These are phyloP conservation scores for Zaprionus kolodkinae DNA, from an alignment of 1,140 invertebrate genomes.

Conservation along the genomic window DNA sequence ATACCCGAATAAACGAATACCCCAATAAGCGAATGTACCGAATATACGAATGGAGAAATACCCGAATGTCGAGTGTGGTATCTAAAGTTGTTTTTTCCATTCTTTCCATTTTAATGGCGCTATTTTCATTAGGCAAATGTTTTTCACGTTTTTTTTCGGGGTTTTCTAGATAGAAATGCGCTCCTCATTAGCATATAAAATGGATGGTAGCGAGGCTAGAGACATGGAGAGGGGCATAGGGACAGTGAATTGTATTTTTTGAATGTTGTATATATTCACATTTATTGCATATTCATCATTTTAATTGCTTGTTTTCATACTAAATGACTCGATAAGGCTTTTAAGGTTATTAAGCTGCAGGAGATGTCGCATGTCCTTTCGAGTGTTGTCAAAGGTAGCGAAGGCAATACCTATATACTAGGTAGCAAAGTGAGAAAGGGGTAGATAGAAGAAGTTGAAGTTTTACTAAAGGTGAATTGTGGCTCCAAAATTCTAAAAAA, in stretches of 20 bases:
- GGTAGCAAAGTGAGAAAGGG: not conserved
- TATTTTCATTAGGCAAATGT: constrained; percentile 84
- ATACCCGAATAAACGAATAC: not conserved
- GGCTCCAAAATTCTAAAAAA: not conserved
- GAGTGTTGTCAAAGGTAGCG: not conserved
- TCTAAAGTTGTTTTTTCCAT: constrained; percentile 83
- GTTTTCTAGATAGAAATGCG: constrained; percentile 62
- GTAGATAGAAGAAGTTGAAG: not conserved
- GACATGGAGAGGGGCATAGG: not conserved
- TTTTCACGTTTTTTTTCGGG: constrained; percentile 43
- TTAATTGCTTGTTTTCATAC: constrained; percentile 82
- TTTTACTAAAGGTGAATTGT: not conserved
- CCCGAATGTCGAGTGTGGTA: constrained; percentile 76
- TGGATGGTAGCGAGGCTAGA: constrained; percentile 41
- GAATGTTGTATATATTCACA: constrained; percentile 51
- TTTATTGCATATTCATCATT: constrained; percentile 83
- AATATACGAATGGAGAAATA: not conserved
- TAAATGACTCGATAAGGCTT: constrained; percentile 82
- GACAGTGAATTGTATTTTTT: constrained; percentile 53
- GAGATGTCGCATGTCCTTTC: constrained; percentile 36
- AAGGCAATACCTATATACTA: not conserved
- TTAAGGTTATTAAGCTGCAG: constrained; percentile 66
- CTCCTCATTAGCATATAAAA: constrained; percentile 79
- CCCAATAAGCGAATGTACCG: not conserved
- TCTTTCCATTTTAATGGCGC: constrained; percentile 75